Evolutionary conservation across 1,140 invertebrate species (phyloP).

Genomic region (Sycophila sp.): DNA sequence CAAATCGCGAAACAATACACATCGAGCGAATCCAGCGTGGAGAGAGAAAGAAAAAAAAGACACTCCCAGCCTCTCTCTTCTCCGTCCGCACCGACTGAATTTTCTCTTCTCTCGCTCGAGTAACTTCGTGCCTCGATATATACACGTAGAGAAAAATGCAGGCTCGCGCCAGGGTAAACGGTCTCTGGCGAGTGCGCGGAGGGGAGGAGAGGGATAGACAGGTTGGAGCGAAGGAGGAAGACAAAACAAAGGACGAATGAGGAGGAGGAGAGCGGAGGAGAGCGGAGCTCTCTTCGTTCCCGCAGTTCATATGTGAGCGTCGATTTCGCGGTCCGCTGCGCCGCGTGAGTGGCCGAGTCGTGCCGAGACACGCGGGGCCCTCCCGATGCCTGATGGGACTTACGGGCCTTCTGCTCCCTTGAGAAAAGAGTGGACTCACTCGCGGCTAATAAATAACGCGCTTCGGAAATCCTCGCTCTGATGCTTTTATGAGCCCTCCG

Average conservation of each 20-base stretch:
- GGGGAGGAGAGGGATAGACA: conserved; percentile 10
- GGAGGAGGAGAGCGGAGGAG: conserved; percentile 38
- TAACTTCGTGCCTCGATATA: conserved; percentile 42
- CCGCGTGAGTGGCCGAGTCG: conserved; percentile 58
- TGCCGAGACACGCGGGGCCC: too few relatives aligned
- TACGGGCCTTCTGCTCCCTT: neutral
- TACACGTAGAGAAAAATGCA: conserved; percentile 44
- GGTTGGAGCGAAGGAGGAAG: conserved; percentile 31
- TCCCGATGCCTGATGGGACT: neutral
- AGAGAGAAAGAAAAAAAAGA: too few relatives aligned
- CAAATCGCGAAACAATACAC: conserved; percentile 19
- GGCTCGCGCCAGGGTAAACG: conserved; percentile 19
- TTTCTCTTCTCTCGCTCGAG: conserved; percentile 18
- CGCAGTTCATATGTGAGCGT: conserved; percentile 66
- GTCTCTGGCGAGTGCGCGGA: neutral
- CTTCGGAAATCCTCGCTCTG: too few relatives aligned
- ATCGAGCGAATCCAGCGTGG: neutral
- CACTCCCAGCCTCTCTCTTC: conserved; percentile 3
- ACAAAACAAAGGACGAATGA: conserved; percentile 35
- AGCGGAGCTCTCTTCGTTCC: conserved; percentile 42
- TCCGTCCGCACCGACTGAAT: conserved; percentile 13
- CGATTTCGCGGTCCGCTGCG: conserved; percentile 66
- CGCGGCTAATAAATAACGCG: conserved; percentile 11
- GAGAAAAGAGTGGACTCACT: neutral
- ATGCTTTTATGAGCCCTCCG: too few relatives aligned